A percentile compares a stretch with the other conserved stretches of the same genome.
Conservation (phyloP, 2,888 invertebrate species). For the Pyrrhia umbra region DNA sequence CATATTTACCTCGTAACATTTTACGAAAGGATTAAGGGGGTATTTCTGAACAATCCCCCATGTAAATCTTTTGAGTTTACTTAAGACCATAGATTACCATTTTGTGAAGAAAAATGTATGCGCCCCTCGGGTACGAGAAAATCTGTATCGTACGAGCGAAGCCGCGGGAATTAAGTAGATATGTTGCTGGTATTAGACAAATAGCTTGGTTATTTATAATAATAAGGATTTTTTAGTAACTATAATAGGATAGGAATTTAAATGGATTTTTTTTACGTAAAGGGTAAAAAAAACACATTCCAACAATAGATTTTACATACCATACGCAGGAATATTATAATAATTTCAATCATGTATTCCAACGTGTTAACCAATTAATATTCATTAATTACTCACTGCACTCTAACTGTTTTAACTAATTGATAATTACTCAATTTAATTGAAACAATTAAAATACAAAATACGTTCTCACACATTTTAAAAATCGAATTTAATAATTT, state of each 20-base stretch:
- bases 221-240: neutral
- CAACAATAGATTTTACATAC: too few relatives aligned
- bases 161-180: conserved; percentile 11
- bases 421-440: neutral
- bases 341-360: neutral
- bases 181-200: conserved; percentile 10
- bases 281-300: too few relatives aligned
- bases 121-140: conserved; percentile 24
- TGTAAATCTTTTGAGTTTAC: conserved; percentile 41
- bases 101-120: conserved; percentile 40
- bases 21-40: conserved; percentile 34
- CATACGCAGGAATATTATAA: too few relatives aligned
- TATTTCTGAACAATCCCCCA: conserved; percentile 30
- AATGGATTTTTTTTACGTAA: too few relatives aligned
- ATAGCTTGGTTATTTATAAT: neutral
- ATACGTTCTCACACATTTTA: neutral
- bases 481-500: neutral
- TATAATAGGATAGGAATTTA: too few relatives aligned
- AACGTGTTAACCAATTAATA: neutral
- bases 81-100: conserved; percentile 36
- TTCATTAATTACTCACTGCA: neutral
- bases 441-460: neutral
- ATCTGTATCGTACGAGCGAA: conserved; percentile 16
- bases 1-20: conserved; percentile 18
- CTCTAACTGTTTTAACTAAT: neutral